phyloP scores from a whole-genome alignment of 2,113 vertebrate genomes.

The Daubentonia madagascariensis region DNA sequence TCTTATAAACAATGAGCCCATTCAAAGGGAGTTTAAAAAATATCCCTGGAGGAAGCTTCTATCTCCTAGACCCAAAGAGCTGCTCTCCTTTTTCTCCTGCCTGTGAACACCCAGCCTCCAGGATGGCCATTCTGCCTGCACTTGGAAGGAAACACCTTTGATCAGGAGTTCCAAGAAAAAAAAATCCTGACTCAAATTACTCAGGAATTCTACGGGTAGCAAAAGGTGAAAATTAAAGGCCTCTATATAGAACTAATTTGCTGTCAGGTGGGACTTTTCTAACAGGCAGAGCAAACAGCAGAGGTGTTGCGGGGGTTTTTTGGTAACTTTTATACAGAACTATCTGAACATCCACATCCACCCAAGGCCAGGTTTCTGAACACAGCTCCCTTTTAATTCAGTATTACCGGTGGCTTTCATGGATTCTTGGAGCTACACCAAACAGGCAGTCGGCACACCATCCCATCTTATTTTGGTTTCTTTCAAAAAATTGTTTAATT shows the following conservation, averaged over 20 bases:
- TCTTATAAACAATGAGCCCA: conserved; percentile 67
- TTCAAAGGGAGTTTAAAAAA: conserved; percentile 37
- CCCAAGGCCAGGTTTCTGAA: background rate
- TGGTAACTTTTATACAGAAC: background rate
- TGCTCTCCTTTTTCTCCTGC: background rate
- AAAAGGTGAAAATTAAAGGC: conserved; percentile 23
- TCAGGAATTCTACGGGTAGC: conserved; percentile 36
- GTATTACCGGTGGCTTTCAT: background rate
- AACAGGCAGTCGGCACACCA: background rate
- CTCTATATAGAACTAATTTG: background rate
- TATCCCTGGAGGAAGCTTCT: conserved; percentile 52
- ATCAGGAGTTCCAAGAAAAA: conserved; percentile 17
- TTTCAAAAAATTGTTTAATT: background rate
- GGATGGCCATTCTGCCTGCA: background rate
- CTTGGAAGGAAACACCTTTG: conserved; percentile 51
- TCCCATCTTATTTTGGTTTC: background rate
- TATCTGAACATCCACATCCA: background rate
- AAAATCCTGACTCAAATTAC: conserved; percentile 51
- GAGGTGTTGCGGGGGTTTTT: background rate
- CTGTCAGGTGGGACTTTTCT: background rate
- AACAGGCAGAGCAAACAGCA: background rate
- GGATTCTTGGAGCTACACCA: background rate
- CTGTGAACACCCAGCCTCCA: background rate
- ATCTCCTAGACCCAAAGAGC: conserved; percentile 21
- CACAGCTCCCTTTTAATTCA: background rate